A percentile compares a stretch with the other conserved stretches of the same genome.
Conservation (phyloP, 2,888 invertebrate species). For the Pardosa pseudoannulata region DNA sequence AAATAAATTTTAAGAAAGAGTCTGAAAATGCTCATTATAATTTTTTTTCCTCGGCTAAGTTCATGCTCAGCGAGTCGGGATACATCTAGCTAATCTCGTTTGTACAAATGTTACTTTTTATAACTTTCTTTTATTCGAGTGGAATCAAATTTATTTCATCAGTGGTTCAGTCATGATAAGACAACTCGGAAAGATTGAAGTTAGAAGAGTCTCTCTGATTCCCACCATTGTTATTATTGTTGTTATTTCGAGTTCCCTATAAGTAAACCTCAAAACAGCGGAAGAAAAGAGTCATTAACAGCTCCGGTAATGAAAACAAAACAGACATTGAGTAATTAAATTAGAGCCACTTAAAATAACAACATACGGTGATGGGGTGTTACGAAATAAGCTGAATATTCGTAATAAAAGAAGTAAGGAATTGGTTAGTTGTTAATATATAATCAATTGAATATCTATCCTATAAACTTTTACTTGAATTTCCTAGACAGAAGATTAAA, state of each 20-base stretch:
- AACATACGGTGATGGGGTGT: constrained; percentile 17
- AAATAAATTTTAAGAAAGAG: not conserved
- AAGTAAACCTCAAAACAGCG: not conserved
- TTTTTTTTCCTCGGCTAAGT: not conserved
- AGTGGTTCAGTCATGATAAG: not conserved
- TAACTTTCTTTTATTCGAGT: not conserved
- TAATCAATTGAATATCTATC: too few species aligned
- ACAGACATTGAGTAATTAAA: constrained; percentile 60
- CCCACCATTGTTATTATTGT: constrained; percentile 18
- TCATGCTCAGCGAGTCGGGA: not conserved
- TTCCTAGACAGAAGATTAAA: too few species aligned
- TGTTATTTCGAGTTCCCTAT: constrained; percentile 22
- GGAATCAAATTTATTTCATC: constrained; percentile 56
- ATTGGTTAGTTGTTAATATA: too few species aligned
- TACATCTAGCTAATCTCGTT: not conserved
- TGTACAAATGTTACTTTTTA: not conserved
- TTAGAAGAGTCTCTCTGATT: not conserved
- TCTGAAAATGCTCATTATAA: not conserved
- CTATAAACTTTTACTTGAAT: too few species aligned
- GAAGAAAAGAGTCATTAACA: constrained; percentile 59
- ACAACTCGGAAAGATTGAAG: not conserved
- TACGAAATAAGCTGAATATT: constrained; percentile 35
- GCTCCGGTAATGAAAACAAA: constrained; percentile 60
- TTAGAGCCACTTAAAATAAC: constrained; percentile 65
- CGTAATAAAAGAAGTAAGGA: not conserved